phyloP scores from a whole-genome alignment of 2,113 vertebrate genomes.

The Oncorhynchus masou region DNA sequence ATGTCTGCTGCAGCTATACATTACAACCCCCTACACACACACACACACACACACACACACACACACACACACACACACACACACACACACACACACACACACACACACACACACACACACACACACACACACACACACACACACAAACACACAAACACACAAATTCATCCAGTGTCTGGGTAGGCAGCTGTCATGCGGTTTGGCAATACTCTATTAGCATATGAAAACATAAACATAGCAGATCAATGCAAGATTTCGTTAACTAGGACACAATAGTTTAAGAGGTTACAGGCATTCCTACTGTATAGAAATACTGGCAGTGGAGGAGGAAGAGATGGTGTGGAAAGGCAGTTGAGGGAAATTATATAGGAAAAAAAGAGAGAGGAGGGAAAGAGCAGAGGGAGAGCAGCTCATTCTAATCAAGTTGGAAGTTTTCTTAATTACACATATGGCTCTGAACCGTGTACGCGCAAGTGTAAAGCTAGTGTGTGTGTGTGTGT shows the following conservation, averaged over 20 bases:
- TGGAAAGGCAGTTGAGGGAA: neutral
- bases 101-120: neutral
- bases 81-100: slow-evolving; percentile 3
- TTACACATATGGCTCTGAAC: slow-evolving; percentile 42
- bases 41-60: neutral
- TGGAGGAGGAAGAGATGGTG: slow-evolving; percentile 5
- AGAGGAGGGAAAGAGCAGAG: slow-evolving; percentile 11
- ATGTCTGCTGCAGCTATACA: slow-evolving; percentile 41
- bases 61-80: slow-evolving; percentile 21
- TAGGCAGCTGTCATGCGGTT: neutral
- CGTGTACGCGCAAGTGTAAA: slow-evolving; percentile 15
- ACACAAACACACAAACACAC: neutral
- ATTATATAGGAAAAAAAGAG: slow-evolving; percentile 17
- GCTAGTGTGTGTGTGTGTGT: slow-evolving; percentile 13
- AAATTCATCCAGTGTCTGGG: slow-evolving; percentile 7
- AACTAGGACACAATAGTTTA: neutral
- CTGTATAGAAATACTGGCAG: slow-evolving; percentile 12
- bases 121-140: neutral
- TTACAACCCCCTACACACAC: slow-evolving; percentile 21
- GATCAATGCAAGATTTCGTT: slow-evolving; percentile 2
- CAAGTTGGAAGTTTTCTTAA: slow-evolving; percentile 48
- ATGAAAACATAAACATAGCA: neutral
- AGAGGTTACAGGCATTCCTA: slow-evolving; percentile 10
- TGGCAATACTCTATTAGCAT: neutral
- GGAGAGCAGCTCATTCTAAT: slow-evolving; percentile 32